phyloP scores from a whole-genome alignment of 2,113 vertebrate genomes.

The Myotis lucifugus region DNA sequence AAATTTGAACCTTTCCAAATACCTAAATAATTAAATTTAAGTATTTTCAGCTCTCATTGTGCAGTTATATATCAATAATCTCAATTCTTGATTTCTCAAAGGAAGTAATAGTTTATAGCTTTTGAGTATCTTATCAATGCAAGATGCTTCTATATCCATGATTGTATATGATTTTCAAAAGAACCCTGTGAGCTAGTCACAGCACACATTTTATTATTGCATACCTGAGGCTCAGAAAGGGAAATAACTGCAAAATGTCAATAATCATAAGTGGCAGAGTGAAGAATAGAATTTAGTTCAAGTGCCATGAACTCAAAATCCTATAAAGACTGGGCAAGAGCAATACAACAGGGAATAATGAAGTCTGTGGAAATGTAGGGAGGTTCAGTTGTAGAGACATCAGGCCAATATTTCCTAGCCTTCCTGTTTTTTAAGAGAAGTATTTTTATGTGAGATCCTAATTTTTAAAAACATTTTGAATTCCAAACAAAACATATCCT shows the following conservation, averaged over 20 bases:
- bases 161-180: neutral
- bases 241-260: neutral
- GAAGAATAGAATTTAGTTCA: neutral
- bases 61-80: neutral
- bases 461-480: conserved; percentile 42
- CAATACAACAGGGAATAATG: neutral
- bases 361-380: neutral
- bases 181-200: neutral
- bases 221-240: neutral
- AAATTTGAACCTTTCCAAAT: neutral
- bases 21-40: neutral
- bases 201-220: neutral
- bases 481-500: conserved; percentile 7
- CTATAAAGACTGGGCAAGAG: neutral
- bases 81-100: neutral
- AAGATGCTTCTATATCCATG: neutral
- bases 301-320: neutral
- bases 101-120: neutral
- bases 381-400: neutral
- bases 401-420: neutral
- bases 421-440: neutral
- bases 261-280: neutral
- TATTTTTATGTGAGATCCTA: conserved; percentile 6
- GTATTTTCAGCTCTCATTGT: neutral
- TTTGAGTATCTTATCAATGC: neutral